Evolutionary conservation across 64 coral and sea anemone genomes (phyloP).

Genomic region (Montipora capricornis): DNA sequence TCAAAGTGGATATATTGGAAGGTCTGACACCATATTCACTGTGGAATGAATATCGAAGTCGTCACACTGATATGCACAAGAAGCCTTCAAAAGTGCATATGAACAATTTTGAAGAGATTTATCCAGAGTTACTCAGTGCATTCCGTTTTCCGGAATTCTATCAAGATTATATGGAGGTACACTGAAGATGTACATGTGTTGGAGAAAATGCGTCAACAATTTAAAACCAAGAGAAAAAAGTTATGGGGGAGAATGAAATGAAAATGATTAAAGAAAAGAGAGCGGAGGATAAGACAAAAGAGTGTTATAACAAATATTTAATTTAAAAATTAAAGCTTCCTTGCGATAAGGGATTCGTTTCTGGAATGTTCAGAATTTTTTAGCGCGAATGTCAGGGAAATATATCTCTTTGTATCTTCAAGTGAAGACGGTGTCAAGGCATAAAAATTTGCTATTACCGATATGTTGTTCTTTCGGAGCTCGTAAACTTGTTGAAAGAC

Average conservation of each 20-base stretch:
- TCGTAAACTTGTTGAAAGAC: no score
- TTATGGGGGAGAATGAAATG: not conserved
- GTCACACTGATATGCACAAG: slow-evolving; percentile 22
- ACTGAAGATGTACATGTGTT: not conserved
- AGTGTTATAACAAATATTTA: not conserved
- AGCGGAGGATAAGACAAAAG: not conserved
- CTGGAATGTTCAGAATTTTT: no score
- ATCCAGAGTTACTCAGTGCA: slow-evolving; percentile 61
- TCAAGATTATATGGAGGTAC: slow-evolving; percentile 64
- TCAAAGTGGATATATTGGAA: slow-evolving; percentile 79
- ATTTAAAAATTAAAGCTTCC: no score
- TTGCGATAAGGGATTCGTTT: no score
- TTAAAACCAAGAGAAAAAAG: not conserved
- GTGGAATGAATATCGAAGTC: slow-evolving; percentile 73
- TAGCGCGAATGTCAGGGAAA: no score
- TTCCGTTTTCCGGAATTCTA: slow-evolving; percentile 53
- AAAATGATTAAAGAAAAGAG: not conserved
- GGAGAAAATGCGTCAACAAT: not conserved
- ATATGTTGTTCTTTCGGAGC: no score
- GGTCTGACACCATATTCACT: slow-evolving; percentile 56
- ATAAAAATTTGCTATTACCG: no score
- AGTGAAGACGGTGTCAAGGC: no score
- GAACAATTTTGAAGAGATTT: slow-evolving; percentile 49
- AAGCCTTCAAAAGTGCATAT: slow-evolving; percentile 71
- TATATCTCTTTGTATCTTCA: no score